Conservation (phyloP, 2,113 vertebrate species). For the Erythrolamprus reginae region DNA sequence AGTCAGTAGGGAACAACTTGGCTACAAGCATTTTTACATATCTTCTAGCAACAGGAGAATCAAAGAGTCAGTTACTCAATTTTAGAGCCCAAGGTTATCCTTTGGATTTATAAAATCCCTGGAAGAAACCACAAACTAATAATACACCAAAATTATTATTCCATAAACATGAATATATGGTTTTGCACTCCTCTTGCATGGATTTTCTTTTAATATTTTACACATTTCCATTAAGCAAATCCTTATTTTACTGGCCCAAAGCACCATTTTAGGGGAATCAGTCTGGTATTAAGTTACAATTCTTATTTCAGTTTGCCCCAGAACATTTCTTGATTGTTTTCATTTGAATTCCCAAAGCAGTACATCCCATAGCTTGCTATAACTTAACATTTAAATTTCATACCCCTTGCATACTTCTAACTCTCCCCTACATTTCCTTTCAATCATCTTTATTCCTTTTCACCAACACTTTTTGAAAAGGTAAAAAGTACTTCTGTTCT, state of each 20-base stretch:
- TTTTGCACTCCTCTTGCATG: slow-evolving; percentile 17
- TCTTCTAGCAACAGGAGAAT: slow-evolving; percentile 56
- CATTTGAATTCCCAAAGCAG: slow-evolving; percentile 12
- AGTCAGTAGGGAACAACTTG: slow-evolving; percentile 60
- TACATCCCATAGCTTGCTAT: not conserved
- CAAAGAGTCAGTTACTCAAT: slow-evolving; percentile 52
- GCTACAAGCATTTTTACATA: slow-evolving; percentile 52
- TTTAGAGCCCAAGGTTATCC: slow-evolving; percentile 40
- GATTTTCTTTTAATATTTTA: slow-evolving; percentile 7
- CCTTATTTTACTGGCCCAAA: slow-evolving; percentile 4
- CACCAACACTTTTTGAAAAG: not conserved
- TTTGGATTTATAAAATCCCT: slow-evolving; percentile 57
- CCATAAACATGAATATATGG: slow-evolving; percentile 50
- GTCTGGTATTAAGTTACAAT: not conserved
- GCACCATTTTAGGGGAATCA: not conserved
- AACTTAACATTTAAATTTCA: not conserved
- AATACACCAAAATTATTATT: slow-evolving; percentile 38
- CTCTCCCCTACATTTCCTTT: not conserved
- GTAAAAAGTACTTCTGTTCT: not conserved
- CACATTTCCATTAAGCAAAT: not conserved
- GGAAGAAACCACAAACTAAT: slow-evolving; percentile 40
- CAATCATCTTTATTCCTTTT: not conserved
- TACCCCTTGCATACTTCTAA: not conserved
- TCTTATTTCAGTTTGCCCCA: not conserved
- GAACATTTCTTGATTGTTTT: slow-evolving; percentile 1